These are phyloP conservation scores for Palloptera scutellata DNA, from an alignment of 2,888 invertebrate species.

Conservation along the genomic window DNA sequence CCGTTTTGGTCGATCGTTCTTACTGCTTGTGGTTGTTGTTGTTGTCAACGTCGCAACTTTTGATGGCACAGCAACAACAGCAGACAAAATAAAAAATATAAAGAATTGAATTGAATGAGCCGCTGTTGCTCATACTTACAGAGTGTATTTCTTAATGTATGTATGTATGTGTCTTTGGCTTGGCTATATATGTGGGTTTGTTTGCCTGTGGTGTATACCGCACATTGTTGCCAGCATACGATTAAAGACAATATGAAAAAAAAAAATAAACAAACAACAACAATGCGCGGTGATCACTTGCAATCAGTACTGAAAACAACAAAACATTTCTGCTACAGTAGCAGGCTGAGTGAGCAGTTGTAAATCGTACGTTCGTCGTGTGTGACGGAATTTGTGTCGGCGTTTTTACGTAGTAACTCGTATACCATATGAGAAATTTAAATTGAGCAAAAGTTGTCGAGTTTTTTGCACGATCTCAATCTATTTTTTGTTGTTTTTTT, in stretches of 20 bases:
- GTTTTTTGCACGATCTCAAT: neutral
- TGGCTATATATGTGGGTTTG: no score
- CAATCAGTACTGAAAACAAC: no score
- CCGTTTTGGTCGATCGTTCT: neutral
- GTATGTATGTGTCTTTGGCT: no score
- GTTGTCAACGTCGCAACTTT: neutral
- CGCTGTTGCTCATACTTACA: no score
- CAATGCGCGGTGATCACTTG: slow-evolving; percentile 15
- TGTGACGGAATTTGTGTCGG: no score
- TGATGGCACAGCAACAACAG: neutral
- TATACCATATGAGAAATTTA: no score
- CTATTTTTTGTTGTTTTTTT: neutral
- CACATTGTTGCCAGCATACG: neutral
- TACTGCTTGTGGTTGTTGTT: neutral
- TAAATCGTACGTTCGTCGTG: neutral
- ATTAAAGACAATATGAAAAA: neutral
- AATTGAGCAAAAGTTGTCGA: no score
- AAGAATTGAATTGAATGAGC: no score
- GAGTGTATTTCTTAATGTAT: no score
- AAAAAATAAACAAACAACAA: neutral
- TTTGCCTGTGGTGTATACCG: no score
- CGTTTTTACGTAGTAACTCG: no score
- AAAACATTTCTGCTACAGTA: no score
- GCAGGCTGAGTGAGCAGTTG: neutral
- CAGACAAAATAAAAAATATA: neutral